Percentiles rank a stretch among this genome's conserved stretches.
These are phyloP conservation scores for Axinella damicornis DNA, from an alignment of 37 sponge, comb jelly and placozoan genomes.

Conservation along the genomic window DNA sequence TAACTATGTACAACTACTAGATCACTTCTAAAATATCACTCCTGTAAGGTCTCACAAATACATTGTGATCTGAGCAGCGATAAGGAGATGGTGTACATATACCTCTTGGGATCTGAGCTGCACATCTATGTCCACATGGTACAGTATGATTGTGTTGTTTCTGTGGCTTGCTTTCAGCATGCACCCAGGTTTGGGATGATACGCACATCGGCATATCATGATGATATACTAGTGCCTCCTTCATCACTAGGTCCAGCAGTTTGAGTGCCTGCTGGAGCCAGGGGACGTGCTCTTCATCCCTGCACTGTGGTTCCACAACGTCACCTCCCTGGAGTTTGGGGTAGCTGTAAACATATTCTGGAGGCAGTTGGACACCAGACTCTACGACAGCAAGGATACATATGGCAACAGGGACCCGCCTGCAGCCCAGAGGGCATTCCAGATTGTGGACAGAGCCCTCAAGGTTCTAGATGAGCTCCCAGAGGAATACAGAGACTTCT, in stretches of 20 bases:
- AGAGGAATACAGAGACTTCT: conserved; percentile 83
- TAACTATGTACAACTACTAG: too few species aligned
- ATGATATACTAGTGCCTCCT: too few species aligned
- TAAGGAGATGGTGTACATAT: too few species aligned
- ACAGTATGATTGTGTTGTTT: too few species aligned
- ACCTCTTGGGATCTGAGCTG: too few species aligned
- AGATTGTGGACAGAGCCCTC: conserved; percentile 78
- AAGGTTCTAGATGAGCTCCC: conserved; percentile 77
- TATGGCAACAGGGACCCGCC: conserved; percentile 93
- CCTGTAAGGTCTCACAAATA: too few species aligned
- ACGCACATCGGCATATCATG: too few species aligned
- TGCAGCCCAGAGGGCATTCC: conserved; percentile 83
- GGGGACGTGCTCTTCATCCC: conserved; percentile 96
- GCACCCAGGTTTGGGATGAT: too few species aligned
- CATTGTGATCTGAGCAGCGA: too few species aligned
- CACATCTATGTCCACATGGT: too few species aligned
- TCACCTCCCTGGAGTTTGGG: conserved; percentile 75
- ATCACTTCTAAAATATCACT: too few species aligned
- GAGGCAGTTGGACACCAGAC: conserved; percentile 70
- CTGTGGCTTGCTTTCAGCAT: too few species aligned
- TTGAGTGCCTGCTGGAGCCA: conserved; percentile 66
- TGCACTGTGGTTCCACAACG: conserved; percentile 98
- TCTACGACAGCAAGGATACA: conserved; percentile 83
- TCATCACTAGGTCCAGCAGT: background rate
- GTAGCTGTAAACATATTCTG: conserved; percentile 95